Evolutionary conservation across 2,797 vertebrate species (phyloP), one percentile per base, ranked within the genome.

Genomic region (Glossophaga mutica): DNA sequence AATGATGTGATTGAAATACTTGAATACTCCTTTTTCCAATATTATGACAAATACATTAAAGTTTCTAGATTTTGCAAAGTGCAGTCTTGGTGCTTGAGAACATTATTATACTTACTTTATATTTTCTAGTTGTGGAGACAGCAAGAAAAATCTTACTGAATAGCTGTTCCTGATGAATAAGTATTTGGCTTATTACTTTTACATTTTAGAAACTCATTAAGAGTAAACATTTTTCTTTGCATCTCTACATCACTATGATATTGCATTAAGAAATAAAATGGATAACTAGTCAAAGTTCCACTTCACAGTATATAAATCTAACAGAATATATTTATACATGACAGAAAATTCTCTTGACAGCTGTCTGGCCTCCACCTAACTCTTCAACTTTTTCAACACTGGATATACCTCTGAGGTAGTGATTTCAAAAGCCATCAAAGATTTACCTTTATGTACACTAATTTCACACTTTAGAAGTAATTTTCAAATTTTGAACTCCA

Each of bases 21-120:
- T 50, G 92, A 81, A 42, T 42, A 79, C 15, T 19, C 65, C 21
- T 85, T 94, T 67, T 83, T 94, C 90, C 65, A 97, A 89, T 97
- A 87, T 70, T 96, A 91, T 91, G 89, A 84, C 96, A 94, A 97
- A 96, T 21, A 88, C 11, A 84, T 73, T 26, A 95, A 93, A 96
- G 7, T 93, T 93, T 88, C 88, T 10, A 95, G 87, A 89, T 34
- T 97, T 91, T 96, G 83, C 82, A 95, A 95, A 95, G 44, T 74
- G 73, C 7, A 91, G 59, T 52, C 70, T 95, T 92, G 52, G 97
- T 93, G 46, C 19, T 34, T 76, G 11, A 68, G 6, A 76, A 91
- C 96, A 89, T 32, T 95, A 95, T 83, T 95, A 93, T 22, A 65
- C 37, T 90, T 70, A 92, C 29, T 94, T 96, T 78, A 97, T 78